Base-by-base conservation (phyloP, 2,797 vertebrate genomes). In the Lemur catta region DNA sequence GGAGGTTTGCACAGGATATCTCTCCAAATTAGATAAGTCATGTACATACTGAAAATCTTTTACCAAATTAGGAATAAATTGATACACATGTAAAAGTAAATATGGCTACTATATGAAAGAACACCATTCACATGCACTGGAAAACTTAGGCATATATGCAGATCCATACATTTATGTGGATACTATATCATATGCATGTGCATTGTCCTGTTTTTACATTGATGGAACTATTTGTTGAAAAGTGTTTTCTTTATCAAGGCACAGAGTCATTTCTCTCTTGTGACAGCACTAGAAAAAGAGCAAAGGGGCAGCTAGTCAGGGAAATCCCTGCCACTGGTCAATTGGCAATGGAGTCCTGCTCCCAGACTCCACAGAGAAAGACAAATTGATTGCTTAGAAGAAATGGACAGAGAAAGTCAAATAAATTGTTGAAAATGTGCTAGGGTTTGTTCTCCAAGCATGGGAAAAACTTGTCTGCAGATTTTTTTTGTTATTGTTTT, bases 381-480 rank as follows among this genome's bases (percentile, higher is more conserved):
- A 99, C 98, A 84, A 98, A 99, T 98, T 97, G 98, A 98, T 97
- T 97, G 79, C 12, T 96, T 57, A 72, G 94, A 96, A 96, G 57
- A 92, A 98, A 97, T 92, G 88, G 98, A 98, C 98, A 98, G 97
- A 96, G 97, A 98, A 99, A 98, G 98, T 99, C 98, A 98, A 91
- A 93, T 80, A 95, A 94, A 92, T 95, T 94, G 63, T 6, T 84
- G 91, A 95, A 97, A 98, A 96, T 80, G 63, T 71, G 71, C 84
- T 81, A 20, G 28, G 12, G 2, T 96, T 93, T 97, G 43, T 97
- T 48, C 43, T 96, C 52, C 57, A 93, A 91, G 69, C 93, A 38
- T 0, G 0, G 30, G 46, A 84, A 67, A 96, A 28, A 41, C 1
- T 76, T 71, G 26, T 89, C 33, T 94, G n/a, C 7, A 96, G 86